Base-by-base conservation (phyloP, 2,797 vertebrate genomes). In the Coregonus suidteri region DNA sequence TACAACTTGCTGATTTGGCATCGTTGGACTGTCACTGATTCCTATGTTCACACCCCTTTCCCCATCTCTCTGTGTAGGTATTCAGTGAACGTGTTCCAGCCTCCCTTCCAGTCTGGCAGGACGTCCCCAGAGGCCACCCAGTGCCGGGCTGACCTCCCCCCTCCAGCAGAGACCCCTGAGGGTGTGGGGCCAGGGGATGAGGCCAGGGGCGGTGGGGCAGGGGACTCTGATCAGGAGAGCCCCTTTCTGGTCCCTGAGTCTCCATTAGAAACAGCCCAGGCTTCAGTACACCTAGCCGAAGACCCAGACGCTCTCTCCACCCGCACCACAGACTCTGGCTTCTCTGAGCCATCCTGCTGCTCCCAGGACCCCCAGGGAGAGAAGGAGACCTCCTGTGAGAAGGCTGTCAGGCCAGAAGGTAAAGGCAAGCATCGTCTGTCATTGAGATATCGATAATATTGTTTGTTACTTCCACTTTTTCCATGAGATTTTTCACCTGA, bases 71-170 rank as follows among this genome's bases (percentile, higher is more conserved):
- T 71, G n/a, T 67, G 5, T 86, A 98, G 98, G 93, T 99, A 98
- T 91, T 99, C 98, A 0, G 96, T 99, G 86, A 97, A 97, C 0
- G 97, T 99, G 77, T 99, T 99, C 92, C 98, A 99, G 91, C 98
- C 98, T 75, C 98, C 98, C 0, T 98, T 96, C 91, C 96, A 97
- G 88, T 95, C 97, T 6, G 97, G 96, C 15, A 94, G 97, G 77
- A 93, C 95, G 13, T 96, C 98, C 3, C 95, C 97, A 0, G 98
- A 99, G 78, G 90, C 93, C 18, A 87, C 93, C 88, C 86, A 91
- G 81, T 86, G 83, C 66, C 84, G 91, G 51, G 83, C 11, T 9
- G 93, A 94, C 71, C 86, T 89, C 53, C 92, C 94, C 77, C 81
- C 92, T 51, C 87, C 86, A 0, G 77, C 85, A 0, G 91, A 92